Evolutionary conservation across 2,797 vertebrate species (phyloP).

Genomic region (Syngnathus rostellatus): DNA sequence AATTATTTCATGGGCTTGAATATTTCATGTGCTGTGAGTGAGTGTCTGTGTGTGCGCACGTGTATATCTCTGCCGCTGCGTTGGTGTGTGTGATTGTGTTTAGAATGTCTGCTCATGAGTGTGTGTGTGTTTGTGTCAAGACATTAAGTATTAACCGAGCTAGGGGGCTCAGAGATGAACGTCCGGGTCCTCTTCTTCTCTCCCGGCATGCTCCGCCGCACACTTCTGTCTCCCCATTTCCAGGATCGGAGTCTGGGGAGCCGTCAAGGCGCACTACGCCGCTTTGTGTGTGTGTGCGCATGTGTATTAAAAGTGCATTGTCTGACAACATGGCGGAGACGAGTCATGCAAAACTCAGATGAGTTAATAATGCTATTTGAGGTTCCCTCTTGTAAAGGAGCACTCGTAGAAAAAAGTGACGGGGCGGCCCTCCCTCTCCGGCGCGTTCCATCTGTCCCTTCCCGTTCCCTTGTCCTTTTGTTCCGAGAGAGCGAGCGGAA

Average conservation of each 20-base stretch:
- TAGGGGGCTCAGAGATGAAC: constrained; percentile 55
- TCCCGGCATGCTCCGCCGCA: constrained; percentile 59
- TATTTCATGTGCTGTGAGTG: constrained; percentile 57
- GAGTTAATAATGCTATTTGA: constrained; percentile 67
- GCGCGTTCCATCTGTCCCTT: constrained; percentile 44
- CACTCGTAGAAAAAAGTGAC: constrained; percentile 20
- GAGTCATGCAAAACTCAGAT: constrained; percentile 53
- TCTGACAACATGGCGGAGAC: constrained; percentile 24
- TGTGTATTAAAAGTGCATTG: constrained; percentile 8
- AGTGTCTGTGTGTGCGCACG: constrained; percentile 18
- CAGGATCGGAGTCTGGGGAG: constrained; percentile 67
- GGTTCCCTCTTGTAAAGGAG: constrained; percentile 45
- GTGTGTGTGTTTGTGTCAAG: constrained; percentile 18
- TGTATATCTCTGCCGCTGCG: constrained; percentile 6
- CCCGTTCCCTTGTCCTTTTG: constrained; percentile 30
- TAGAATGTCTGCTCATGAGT: background rate
- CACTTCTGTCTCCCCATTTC: constrained; percentile 60
- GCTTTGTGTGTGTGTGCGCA: constrained; percentile 16
- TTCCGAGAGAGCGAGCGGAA: constrained; percentile 12
- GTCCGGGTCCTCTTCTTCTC: constrained; percentile 56
- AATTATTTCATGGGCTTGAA: constrained; percentile 72
- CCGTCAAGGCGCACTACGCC: constrained; percentile 54
- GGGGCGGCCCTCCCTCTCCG: constrained; percentile 11
- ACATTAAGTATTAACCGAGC: constrained; percentile 69
- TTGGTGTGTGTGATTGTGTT: constrained; percentile 20